Percentiles rank a stretch among this genome's conserved stretches.
Evolutionary conservation across 2,113 vertebrate species (phyloP).

Genomic region (Pterocles burchelli): DNA sequence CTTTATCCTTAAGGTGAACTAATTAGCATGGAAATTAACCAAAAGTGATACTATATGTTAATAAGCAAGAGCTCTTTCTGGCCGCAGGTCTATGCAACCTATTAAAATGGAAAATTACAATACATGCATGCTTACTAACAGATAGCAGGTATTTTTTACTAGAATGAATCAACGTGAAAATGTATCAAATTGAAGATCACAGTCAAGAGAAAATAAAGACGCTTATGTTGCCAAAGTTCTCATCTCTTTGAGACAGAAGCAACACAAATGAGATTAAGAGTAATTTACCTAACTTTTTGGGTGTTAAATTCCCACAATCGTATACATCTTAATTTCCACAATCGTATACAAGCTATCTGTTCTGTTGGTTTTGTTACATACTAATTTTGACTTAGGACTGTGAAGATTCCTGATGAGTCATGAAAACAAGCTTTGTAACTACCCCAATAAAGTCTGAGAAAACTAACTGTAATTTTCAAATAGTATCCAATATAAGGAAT

Average conservation of each 20-base stretch:
- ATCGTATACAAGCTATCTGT: not conserved
- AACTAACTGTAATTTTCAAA: not conserved
- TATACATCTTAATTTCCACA: not conserved
- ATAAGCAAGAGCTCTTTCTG: not conserved
- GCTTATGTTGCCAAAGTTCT: not conserved
- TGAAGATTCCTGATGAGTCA: not conserved
- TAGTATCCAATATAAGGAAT: not conserved
- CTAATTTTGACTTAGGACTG: not conserved
- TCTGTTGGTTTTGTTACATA: not conserved
- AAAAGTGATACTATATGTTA: not conserved
- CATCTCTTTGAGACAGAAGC: not conserved
- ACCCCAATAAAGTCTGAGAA: not conserved
- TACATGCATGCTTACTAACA: not conserved
- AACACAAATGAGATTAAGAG: not conserved
- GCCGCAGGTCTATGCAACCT: not conserved
- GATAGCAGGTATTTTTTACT: not conserved
- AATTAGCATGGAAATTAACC: not conserved
- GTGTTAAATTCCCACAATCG: not conserved
- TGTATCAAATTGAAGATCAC: not conserved
- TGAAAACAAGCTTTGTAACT: not conserved
- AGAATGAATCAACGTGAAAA: not conserved
- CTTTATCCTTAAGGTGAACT: not conserved
- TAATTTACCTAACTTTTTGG: not conserved
- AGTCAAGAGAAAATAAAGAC: not conserved
- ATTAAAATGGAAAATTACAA: not conserved